Base-by-base conservation (phyloP, 2,113 vertebrate species). In the Megaleporinus macrocephalus region DNA sequence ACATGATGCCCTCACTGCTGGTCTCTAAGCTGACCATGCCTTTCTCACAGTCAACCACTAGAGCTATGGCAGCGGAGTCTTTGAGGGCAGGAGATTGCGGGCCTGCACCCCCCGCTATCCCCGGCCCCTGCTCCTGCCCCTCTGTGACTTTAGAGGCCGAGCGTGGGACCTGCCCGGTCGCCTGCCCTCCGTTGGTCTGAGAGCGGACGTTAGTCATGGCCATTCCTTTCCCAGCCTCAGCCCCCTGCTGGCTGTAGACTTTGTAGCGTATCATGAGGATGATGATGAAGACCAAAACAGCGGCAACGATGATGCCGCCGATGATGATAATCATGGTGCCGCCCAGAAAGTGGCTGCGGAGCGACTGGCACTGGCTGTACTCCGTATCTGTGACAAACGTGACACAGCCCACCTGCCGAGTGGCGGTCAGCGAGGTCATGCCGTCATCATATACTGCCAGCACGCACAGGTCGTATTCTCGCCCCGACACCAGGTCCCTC, bases 261-360 rank as follows among this genome's bases (percentile, higher is more conserved):
- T 98, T 98, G 63, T 98, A 98, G 2, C 95, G 94, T 87, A 98
- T 94, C 86, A 99, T 95, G 53, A 99, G 92, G 83, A 99, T 97
- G 84, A 98, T 97, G 86, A 98, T 99, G 87, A 99, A 98, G 65
- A 97, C 96, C 0, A 99, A 93, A 0, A 98, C 96, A 0, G 97
- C 98, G 0, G 97, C 97, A 80, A 98, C 97, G 0, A 99, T 99
- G 90, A 98, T 96, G 0, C 97, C 97, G 2, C 97, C 97, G 0
- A 98, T 96, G 36, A 97, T 96, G 88, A 99, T 98, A 91, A 99
- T 98, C 95, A 99, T 97, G 5, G 97, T 99, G 0, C 97, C 97
- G 0, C 97, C 97, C 6, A 97, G 91, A 78, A 99, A 96, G 79
- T 98, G 97, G 0, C 96, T 95, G 9, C 95, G 97, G 0, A 97